Evolutionary conservation across 2,888 invertebrate species (phyloP), one percentile per base, ranked within the genome.

Genomic region (Athalia circularis): DNA sequence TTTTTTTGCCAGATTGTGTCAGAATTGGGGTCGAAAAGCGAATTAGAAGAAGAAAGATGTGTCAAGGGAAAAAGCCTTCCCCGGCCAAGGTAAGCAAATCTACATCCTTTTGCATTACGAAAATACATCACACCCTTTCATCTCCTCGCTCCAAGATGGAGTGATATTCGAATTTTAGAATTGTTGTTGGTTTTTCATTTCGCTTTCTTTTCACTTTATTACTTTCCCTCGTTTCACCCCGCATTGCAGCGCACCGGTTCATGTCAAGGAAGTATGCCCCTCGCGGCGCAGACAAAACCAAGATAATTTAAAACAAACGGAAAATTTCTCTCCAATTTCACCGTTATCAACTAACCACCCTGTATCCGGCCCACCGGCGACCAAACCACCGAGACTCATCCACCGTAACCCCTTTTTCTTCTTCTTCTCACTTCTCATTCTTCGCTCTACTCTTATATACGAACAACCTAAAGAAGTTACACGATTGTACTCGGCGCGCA

Each of bases 281-380:
- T 59, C 72, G 72, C 13, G 47, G 57, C 72, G 72, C 57, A 59
- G 72, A 72, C 57, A 59, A 29, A 29, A 57, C 72, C 59, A 59
- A 72, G 72, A 57, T 72, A 72, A 72, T 72, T 72, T 72, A 72
- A 72, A 72, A 72, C 72, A 72, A 72, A 72, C 72, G 72, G 57
- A 72, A 72, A 72, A 72, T 72, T 72, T 72, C n/a, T 47, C 52
- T 45, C 72, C 72, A 59, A 72, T 59, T 59, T 57, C 13, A 59
- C 72, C n/a, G 11, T 72, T 72, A 72, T 72, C 59, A 72, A 72
- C 72, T 45, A 72, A 59, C 72, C 72, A 47, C 57, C 72, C 57
- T 54, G n/a, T 54, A 54, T n/a, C 72, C 59, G 13, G 13, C 72
- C 57, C 43, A 59, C 57, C 45, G 54, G 29, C 29, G 29, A 29